Evolutionary conservation across 2,113 vertebrate genomes (phyloP).

Genomic region (Phasianus colchicus): DNA sequence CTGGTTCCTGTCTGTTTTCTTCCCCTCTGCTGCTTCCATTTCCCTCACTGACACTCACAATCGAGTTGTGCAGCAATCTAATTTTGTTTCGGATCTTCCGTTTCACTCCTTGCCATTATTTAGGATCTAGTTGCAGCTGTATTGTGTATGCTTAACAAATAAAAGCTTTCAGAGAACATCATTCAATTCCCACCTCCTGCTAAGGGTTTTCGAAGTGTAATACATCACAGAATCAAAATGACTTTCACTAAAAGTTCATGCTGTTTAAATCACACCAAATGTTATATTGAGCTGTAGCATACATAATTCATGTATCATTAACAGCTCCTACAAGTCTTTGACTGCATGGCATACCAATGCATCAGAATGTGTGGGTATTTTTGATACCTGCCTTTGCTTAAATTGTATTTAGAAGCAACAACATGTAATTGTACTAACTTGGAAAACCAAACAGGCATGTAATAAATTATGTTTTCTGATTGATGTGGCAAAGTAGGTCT

Average conservation of each 20-base stretch:
- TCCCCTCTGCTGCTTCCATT: background rate
- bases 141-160: slow-evolving; percentile 46
- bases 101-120: background rate
- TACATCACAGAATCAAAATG: slow-evolving; percentile 76
- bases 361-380: slow-evolving; percentile 27
- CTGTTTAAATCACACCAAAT: slow-evolving; percentile 81
- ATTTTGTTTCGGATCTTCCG: background rate
- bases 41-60: background rate
- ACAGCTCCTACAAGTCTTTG: slow-evolving; percentile 60
- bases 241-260: slow-evolving; percentile 76
- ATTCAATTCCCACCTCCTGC: slow-evolving; percentile 49
- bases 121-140: slow-evolving; percentile 15
- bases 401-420: slow-evolving; percentile 58
- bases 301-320: slow-evolving; percentile 83
- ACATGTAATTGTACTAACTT: slow-evolving; percentile 49
- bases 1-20: background rate
- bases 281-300: slow-evolving; percentile 76
- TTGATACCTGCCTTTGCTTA: slow-evolving; percentile 43
- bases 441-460: slow-evolving; percentile 33
- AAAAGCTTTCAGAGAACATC: slow-evolving; percentile 64
- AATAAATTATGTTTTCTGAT: slow-evolving; percentile 45
- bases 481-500: slow-evolving; percentile 12
- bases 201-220: slow-evolving; percentile 60
- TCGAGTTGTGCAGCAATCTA: background rate
- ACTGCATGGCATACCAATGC: slow-evolving; percentile 75